phyloP scores from a whole-genome alignment of 2,888 invertebrate species.

The Chalcis sispes region DNA sequence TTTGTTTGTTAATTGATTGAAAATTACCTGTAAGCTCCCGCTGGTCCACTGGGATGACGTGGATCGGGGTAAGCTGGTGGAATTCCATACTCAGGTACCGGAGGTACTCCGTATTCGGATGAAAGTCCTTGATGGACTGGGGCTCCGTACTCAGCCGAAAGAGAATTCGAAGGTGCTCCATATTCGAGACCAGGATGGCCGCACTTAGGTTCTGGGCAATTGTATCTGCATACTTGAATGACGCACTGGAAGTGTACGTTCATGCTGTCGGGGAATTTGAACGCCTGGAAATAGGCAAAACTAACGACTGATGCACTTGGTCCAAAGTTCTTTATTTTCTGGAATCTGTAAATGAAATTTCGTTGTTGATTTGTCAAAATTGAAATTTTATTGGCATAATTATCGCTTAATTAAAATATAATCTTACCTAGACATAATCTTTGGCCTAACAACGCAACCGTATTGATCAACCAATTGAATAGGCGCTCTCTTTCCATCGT shows the following conservation, averaged over 20 bases:
- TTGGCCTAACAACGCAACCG: conserved; percentile 94
- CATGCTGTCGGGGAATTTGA: conserved; percentile 98
- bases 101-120: conserved; percentile 85
- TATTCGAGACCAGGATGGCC: conserved; percentile 78
- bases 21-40: conserved; percentile 81
- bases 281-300: conserved; percentile 97
- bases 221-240: conserved; percentile 95
- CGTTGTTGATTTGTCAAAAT: not conserved
- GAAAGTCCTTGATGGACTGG: conserved; percentile 78
- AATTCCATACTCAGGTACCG: conserved; percentile 83
- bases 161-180: conserved; percentile 75
- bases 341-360: conserved; percentile 82
- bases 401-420: not conserved
- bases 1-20: not conserved
- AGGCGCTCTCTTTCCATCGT: conserved; percentile 94
- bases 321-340: conserved; percentile 96
- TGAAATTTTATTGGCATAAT: not conserved
- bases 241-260: conserved; percentile 98
- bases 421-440: conserved; percentile 87
- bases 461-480: conserved; percentile 95
- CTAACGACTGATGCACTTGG: conserved; percentile 95
- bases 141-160: conserved; percentile 82
- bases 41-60: conserved; percentile 89
- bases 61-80: conserved; percentile 92
- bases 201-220: conserved; percentile 95